These are phyloP conservation scores for Hirudinaria manillensis DNA, from an alignment of 2,888 invertebrate species.

Conservation along the genomic window DNA sequence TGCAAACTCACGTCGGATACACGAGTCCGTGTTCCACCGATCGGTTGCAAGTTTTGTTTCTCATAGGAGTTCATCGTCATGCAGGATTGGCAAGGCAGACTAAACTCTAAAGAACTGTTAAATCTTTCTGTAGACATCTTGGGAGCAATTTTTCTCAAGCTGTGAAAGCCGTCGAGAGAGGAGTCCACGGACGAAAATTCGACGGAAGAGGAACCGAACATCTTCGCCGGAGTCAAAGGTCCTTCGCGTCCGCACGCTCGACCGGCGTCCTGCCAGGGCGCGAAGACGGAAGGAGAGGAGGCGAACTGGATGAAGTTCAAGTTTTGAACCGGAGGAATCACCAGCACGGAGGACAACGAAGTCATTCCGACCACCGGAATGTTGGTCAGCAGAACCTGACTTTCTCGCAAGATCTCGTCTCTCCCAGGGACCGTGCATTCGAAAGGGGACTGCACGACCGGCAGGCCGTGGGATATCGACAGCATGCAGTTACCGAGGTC, in stretches of 20 bases:
- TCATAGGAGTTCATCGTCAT: neutral
- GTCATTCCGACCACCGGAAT: neutral
- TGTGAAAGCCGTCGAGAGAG: neutral
- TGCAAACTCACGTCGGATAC: conserved; percentile 5
- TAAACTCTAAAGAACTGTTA: no score
- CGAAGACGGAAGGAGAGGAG: neutral
- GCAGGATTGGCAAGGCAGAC: no score
- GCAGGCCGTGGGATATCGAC: neutral
- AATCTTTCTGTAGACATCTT: conserved; percentile 5
- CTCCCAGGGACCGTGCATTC: neutral
- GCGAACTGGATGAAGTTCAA: neutral
- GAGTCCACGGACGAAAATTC: neutral
- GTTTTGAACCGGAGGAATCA: conserved; percentile 2
- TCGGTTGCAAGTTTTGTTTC: neutral
- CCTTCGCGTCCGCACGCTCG: neutral
- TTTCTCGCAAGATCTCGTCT: neutral
- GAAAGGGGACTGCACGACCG: neutral
- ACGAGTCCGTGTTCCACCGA: neutral
- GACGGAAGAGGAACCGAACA: neutral
- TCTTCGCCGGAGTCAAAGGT: neutral
- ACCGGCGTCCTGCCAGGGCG: neutral
- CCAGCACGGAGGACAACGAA: neutral
- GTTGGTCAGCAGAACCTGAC: neutral
- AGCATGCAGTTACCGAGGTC: neutral
- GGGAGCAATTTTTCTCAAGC: conserved; percentile 5